Evolutionary conservation across 1,140 invertebrate species (phyloP).

Genomic region (Lamellibrachia luymesi): DNA sequence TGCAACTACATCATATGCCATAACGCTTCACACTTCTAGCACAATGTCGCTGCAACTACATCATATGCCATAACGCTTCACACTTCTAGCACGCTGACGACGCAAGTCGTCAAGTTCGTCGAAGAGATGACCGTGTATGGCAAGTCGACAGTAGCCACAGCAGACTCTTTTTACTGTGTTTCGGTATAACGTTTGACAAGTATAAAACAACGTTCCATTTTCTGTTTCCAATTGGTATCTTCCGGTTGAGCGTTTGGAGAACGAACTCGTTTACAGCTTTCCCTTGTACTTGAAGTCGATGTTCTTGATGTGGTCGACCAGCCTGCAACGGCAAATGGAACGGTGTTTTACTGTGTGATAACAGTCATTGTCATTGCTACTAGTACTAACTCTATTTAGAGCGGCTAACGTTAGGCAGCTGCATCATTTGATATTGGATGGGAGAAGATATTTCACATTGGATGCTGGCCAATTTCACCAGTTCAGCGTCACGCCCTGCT

Average conservation of each 20-base stretch:
- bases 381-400: not conserved
- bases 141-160: not conserved
- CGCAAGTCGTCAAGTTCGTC: too few relatives aligned
- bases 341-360: not conserved
- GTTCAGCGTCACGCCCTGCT: not conserved
- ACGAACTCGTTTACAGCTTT: not conserved
- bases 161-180: not conserved
- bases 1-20: not conserved
- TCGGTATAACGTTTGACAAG: not conserved
- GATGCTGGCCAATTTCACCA: not conserved
- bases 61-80: not conserved
- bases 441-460: not conserved
- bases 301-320: not conserved
- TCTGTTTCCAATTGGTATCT: not conserved
- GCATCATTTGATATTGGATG: not conserved
- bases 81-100: not conserved
- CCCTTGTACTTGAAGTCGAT: not conserved
- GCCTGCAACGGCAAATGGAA: not conserved
- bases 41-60: not conserved
- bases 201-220: not conserved
- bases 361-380: not conserved
- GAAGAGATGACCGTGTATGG: not conserved
- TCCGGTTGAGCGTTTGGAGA: not conserved
- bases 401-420: not conserved
- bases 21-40: not conserved